These are phyloP conservation scores for Enteromius fasciolatus DNA, from an alignment of 2,797 vertebrate genomes.

Conservation along the genomic window DNA sequence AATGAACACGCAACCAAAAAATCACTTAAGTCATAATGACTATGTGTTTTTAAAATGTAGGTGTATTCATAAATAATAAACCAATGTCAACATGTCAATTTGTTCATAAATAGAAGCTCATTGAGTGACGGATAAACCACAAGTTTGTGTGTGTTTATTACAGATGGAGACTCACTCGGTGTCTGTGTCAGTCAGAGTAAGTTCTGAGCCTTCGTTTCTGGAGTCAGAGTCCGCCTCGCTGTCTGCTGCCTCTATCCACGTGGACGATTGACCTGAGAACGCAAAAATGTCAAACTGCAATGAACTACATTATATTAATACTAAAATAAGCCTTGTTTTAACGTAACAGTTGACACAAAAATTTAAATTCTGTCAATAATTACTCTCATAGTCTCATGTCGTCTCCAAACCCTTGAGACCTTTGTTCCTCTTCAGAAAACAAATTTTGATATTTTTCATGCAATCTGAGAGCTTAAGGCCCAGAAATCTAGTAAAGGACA, in stretches of 20 bases:
- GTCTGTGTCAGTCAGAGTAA: conserved; percentile 75
- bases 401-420: not conserved
- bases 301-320: not conserved
- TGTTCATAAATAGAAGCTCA: not conserved
- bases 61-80: conserved; percentile 16
- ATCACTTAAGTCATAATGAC: not conserved
- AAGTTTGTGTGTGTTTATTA: not conserved
- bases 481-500: too few relatives aligned
- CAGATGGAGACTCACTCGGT: conserved; percentile 71
- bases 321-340: not conserved
- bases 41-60: not conserved
- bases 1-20: not conserved
- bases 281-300: not conserved
- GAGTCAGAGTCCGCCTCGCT: conserved; percentile 67
- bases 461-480: too few relatives aligned
- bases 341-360: not conserved
- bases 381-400: not conserved
- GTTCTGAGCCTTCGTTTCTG: conserved; percentile 64
- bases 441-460: not conserved
- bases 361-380: not conserved
- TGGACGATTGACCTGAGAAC: conserved; percentile 40
- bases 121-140: not conserved
- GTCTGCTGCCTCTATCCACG: conserved; percentile 64
- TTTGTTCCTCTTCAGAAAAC: not conserved
- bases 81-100: not conserved